Base-by-base conservation (phyloP, 2,888 invertebrate species). In the Nemoura dubitans region DNA sequence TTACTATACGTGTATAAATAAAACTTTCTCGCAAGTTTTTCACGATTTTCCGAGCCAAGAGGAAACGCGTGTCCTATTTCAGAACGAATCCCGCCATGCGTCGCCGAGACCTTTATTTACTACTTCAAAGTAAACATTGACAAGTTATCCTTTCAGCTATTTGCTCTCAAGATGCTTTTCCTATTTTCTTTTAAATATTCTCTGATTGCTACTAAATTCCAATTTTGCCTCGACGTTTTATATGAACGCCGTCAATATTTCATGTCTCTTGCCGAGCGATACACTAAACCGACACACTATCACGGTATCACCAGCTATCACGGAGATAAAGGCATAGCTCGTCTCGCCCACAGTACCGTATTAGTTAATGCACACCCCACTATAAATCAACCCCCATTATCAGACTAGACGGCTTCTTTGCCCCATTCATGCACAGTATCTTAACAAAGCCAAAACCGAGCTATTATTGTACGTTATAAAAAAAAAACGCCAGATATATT, bases 281-380 rank as follows among this genome's bases (percentile, higher is more conserved):
- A 36, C 10, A n/a, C n/a, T n/a, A n/a, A n/a, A 36, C 36, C 36
- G 36, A 10, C 36, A 36, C 36, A 36, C 36, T 36, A 36, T 36
- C 36, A 10, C n/a, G 5, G 36, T 36, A 36, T 3, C 5, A 36
- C 3, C 36, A 10, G 14, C 59, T 21, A 59, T 59, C 59, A 21
- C 16, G 59, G 21, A 59, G 59, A 59, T 59, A 59, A 21, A 59
- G 59, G 59, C 3, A 2, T 1, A 59, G 59, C 16, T 59, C 59
- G 21, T 59, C 2, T 59, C 59, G 10, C 26, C 78, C 78, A 26
- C 78, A 10, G 14, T 7, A 27, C 25, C 78, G 3, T 78, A 78
- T 78, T 78, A 78, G 78, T 78, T 78, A 78, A 78, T 78, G 78
- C 28, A 78, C 78, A 21, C 21, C 28, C 10, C 78, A 27, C 78